Evolutionary conservation across 2,797 vertebrate genomes (phyloP), one percentile per base, ranked within the genome.

Genomic region (Thamnophis elegans): DNA sequence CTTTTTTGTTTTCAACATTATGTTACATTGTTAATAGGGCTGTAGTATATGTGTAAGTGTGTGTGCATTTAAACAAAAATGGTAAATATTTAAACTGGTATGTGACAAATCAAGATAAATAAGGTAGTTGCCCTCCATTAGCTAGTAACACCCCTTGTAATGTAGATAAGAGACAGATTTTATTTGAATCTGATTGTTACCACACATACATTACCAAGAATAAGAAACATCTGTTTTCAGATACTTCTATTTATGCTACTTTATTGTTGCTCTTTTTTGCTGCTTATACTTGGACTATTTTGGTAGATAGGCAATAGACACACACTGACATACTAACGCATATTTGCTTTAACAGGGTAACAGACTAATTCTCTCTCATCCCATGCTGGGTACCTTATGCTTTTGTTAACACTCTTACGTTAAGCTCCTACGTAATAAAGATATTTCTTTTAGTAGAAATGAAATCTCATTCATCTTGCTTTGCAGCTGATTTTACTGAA

Each of bases 391-490:
- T 47, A 51, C 22, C 25, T 68, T 0, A 12, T 13, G 47, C 0
- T 82, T 82, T 82, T 82, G 36, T 82, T 82, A 82, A 25, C 73
- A 47, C 36, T 78, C 18, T 78, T 78, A 78, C 22, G 8, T 78
- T 42, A 42, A 78, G 18, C 73, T 82, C 73, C 36, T 82, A 82
- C 9, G 25, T 25, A 78, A 78, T 78, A 42, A 82, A 82, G 20
- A 47, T 82, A 82, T 25, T 47, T 25, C n/a, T 53, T 8, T 88
- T 90, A 59, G 93, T 0, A 47, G 51, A 82, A 89, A 92, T 56
- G 91, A 93, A 96, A 26, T 91, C 90, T 55, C 91, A 94, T 42
- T 59, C 91, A 95, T 95, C 94, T 94, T 96, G 94, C 95, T 96
- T 92, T 1, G 25, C 53, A 55, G 9, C 47, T 25, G 18, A 65